phyloP scores from a whole-genome alignment of 2,888 invertebrate species.

The Dermolepida albohirtum region DNA sequence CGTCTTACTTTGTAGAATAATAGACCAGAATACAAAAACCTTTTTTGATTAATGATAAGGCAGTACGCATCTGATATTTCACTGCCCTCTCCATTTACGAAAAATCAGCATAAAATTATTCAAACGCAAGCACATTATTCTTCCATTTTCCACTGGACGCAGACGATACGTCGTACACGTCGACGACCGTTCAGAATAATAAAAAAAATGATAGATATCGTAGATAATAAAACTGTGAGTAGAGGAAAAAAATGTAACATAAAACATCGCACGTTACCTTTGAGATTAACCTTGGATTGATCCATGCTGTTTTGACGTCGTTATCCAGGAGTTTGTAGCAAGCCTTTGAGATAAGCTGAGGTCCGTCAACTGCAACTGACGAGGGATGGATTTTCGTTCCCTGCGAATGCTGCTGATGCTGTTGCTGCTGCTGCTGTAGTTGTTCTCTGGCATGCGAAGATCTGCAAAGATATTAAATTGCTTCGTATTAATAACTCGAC shows the following conservation, averaged over 20 bases:
- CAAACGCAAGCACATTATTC: no score
- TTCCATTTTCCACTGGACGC: no score
- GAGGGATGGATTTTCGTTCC: slow-evolving; percentile 52
- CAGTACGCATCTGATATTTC: no score
- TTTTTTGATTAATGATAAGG: no score
- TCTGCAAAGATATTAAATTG: slow-evolving; percentile 51
- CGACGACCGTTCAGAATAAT: background rate
- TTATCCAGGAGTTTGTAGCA: slow-evolving; percentile 69
- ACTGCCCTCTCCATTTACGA: no score
- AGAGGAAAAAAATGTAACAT: slow-evolving; percentile 17
- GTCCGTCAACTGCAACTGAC: slow-evolving; percentile 55
- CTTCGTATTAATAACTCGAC: slow-evolving; percentile 37
- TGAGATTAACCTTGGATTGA: slow-evolving; percentile 70
- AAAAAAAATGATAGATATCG: slow-evolving; percentile 9
- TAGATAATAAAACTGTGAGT: slow-evolving; percentile 7
- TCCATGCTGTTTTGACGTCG: slow-evolving; percentile 71
- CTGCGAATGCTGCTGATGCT: slow-evolving; percentile 49
- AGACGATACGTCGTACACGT: no score
- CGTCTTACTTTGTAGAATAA: no score
- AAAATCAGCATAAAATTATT: no score
- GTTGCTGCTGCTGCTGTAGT: slow-evolving; percentile 29
- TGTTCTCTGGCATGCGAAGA: slow-evolving; percentile 56
- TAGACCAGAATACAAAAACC: no score
- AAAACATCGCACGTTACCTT: slow-evolving; percentile 64
- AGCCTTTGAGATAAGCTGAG: slow-evolving; percentile 65